Evolutionary conservation across 2,113 vertebrate species (phyloP).

Genomic region (Aphyosemion australe): DNA sequence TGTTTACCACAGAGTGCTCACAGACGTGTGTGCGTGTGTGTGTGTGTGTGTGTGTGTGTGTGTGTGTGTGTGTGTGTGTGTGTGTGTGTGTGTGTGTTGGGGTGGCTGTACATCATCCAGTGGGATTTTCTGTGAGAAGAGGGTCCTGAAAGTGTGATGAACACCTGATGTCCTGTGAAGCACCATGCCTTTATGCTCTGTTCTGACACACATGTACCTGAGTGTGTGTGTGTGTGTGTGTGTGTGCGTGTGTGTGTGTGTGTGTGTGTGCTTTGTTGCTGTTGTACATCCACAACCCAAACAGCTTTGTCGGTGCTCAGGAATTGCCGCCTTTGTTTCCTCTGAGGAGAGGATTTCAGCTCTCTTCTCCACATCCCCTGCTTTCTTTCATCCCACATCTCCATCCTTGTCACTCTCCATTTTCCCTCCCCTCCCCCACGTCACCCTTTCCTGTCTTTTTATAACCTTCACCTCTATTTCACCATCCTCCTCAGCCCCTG

Average conservation of each 20-base stretch:
- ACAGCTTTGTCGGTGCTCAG: slow-evolving; percentile 50
- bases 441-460: slow-evolving; percentile 35
- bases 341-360: slow-evolving; percentile 45
- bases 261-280: slow-evolving; percentile 6
- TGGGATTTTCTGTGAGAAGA: slow-evolving; percentile 55
- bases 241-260: too few species aligned
- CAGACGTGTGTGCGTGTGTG: slow-evolving; percentile 15
- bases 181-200: slow-evolving; percentile 14
- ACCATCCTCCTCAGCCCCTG: slow-evolving; percentile 16
- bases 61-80: neutral
- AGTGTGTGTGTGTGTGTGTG: neutral
- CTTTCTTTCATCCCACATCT: slow-evolving; percentile 52
- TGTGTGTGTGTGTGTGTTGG: neutral
- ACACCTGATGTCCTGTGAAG: slow-evolving; percentile 45
- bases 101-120: slow-evolving; percentile 21
- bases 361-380: slow-evolving; percentile 38
- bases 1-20: slow-evolving; percentile 59
- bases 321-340: slow-evolving; percentile 60
- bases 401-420: slow-evolving; percentile 53
- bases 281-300: slow-evolving; percentile 49
- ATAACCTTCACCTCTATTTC: slow-evolving; percentile 47
- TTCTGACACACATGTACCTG: slow-evolving; percentile 11
- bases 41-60: slow-evolving; percentile 6
- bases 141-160: slow-evolving; percentile 48
- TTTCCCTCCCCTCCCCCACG: slow-evolving; percentile 14